Base-by-base conservation (phyloP, 2,888 invertebrate species). In the Spisula solida region DNA sequence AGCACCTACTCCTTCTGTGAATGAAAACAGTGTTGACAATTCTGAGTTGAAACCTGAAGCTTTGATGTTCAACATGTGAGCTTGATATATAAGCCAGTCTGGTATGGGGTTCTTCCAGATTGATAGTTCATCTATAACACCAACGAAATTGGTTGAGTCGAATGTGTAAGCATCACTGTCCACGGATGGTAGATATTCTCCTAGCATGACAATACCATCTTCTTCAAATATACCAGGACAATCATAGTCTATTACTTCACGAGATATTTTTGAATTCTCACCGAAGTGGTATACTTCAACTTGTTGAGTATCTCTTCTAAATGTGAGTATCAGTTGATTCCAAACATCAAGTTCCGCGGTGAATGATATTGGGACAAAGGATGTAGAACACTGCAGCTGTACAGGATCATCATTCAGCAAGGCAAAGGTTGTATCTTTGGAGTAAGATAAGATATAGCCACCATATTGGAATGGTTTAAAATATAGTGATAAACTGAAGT, bases 261-360 rank as follows among this genome's bases (percentile, higher is more conserved):
- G 93, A 8, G 90, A 88, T 31, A 95, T 83, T n/a, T 86, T 88
- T 20, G 88, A 84, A 41, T 88, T 88, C 18, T 91, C 56, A 12
- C 89, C 89, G 85, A 93, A 94, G 66, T 93, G 93, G 85, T 93
- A 92, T 1, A 95, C 55, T n/a, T 87, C 86, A 25, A 91, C 88
- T 31, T 88, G 70, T 29, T 83, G 79, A 6, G 82, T 89, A 48
- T 75, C 48, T 70, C 89, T 83, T 80, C 92, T 78, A 81, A 93
- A 93, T 18, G 93, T 93, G 5, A 94, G 41, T 34, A 95, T 87
- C 31, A 95, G 87, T 82, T 95, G 95, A 85, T 94, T 94, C 94
- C 95, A 95, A 12, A 70, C 85, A 88, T 90, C 79, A 8, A 92
- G 70, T 10, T 82, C 86, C 18, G 91, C 81, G 29, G 78, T 81